Evolutionary conservation across 2,113 vertebrate genomes (phyloP).

Genomic region (Hucho hucho): DNA sequence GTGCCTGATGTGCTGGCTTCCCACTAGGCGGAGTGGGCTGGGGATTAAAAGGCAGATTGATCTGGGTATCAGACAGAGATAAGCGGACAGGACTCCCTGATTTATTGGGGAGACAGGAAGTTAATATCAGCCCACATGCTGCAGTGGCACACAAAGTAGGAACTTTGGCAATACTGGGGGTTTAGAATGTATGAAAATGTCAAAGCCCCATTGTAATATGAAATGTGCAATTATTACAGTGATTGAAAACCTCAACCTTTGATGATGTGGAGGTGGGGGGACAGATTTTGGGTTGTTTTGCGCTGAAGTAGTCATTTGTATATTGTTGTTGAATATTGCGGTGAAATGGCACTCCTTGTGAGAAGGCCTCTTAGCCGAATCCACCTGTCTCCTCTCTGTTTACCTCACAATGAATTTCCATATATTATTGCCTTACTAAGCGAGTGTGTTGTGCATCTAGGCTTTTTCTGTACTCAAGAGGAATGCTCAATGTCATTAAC

Average conservation of each 20-base stretch:
- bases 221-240: too few species aligned
- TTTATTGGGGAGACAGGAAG: conserved; percentile 22
- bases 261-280: too few species aligned
- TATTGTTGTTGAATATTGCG: too few species aligned
- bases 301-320: too few species aligned
- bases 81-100: conserved; percentile 33
- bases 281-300: too few species aligned
- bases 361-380: too few species aligned
- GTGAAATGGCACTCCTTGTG: too few species aligned
- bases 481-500: conserved; percentile 77
- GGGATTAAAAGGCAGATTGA: conserved; percentile 40
- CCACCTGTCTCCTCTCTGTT: conserved; percentile 13
- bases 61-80: conserved; percentile 54
- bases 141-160: neutral
- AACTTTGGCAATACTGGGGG: neutral
- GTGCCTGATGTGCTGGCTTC: too few species aligned
- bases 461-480: conserved; percentile 67
- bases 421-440: conserved; percentile 74
- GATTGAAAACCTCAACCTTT: too few species aligned
- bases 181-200: too few species aligned
- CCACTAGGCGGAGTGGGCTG: too few species aligned
- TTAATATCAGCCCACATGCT: conserved; percentile 28
- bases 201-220: too few species aligned
- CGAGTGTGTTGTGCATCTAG: conserved; percentile 58
- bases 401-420: conserved; percentile 57